Evolutionary conservation across 2,797 vertebrate genomes (phyloP).

Genomic region (Halcyon leucocephala): DNA sequence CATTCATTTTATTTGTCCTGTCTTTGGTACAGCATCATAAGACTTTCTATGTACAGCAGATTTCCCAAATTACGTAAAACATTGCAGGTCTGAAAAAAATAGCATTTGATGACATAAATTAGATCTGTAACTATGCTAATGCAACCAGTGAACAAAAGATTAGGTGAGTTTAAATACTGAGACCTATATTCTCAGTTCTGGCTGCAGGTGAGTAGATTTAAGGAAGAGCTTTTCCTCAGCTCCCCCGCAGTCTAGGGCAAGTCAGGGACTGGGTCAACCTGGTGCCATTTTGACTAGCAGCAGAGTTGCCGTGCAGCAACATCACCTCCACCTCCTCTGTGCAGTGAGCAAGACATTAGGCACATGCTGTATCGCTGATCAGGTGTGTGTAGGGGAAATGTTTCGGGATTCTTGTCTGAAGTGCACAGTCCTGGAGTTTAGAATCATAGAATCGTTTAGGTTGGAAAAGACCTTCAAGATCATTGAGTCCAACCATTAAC

Average conservation of each 20-base stretch:
- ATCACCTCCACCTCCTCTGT: neutral
- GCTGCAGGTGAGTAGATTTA: neutral
- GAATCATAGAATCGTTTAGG: too few species aligned
- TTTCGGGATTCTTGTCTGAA: neutral
- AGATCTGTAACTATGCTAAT: neutral
- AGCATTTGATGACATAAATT: neutral
- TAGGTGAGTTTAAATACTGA: neutral
- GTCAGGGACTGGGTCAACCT: neutral
- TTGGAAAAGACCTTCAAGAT: too few species aligned
- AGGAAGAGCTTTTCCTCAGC: neutral
- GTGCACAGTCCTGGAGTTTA: neutral
- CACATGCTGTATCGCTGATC: neutral
- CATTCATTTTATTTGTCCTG: neutral
- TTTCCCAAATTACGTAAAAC: neutral
- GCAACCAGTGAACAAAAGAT: neutral
- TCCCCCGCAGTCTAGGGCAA: neutral
- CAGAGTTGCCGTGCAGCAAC: neutral
- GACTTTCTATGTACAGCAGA: neutral
- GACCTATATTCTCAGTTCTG: neutral
- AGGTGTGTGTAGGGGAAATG: rapidly evolving
- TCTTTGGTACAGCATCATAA: neutral
- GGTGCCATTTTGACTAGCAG: neutral
- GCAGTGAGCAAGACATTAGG: neutral
- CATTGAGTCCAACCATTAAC: too few species aligned
- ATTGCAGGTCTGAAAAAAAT: neutral